Percentiles rank a stretch among this genome's conserved stretches.
These are phyloP conservation scores for Numida meleagris DNA, from an alignment of 2,113 vertebrate genomes.

Conservation along the genomic window DNA sequence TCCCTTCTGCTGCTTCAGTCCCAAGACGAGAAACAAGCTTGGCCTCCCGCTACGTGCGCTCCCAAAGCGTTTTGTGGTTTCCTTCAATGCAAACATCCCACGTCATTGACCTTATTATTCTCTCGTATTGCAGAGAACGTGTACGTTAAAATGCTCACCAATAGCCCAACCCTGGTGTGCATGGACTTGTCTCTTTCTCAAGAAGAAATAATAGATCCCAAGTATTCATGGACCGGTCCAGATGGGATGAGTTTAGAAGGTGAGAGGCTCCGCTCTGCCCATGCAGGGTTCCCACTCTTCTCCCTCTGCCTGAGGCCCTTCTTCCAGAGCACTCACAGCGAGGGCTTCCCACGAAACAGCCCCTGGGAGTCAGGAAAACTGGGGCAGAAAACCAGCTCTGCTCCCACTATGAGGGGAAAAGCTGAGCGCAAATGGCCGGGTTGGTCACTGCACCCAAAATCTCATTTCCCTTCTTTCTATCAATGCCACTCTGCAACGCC, in stretches of 20 bases:
- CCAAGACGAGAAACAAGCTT: not conserved
- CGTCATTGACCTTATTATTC: not conserved
- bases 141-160: slow-evolving; percentile 75
- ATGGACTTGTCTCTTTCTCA: slow-evolving; percentile 70
- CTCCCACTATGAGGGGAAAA: not conserved
- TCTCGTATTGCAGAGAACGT: slow-evolving; percentile 69
- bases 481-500: not conserved
- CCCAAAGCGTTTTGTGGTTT: not conserved
- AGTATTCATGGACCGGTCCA: slow-evolving; percentile 77
- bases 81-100: not conserved
- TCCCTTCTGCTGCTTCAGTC: not conserved
- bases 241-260: slow-evolving; percentile 73
- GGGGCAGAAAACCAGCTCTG: not conserved
- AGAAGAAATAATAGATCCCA: slow-evolving; percentile 75
- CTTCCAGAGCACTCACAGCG: not conserved
- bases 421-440: not conserved
- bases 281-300: not conserved
- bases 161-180: slow-evolving; percentile 73
- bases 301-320: not conserved
- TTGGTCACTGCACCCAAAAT: not conserved
- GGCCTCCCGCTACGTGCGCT: too few species aligned
- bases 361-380: not conserved
- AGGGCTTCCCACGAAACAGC: not conserved
- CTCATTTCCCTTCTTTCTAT: not conserved
- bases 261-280: slow-evolving; percentile 31